A percentile compares a stretch with the other conserved stretches of the same genome.
Conservation (phyloP, 2,113 vertebrate genomes). For the Cricetomys ansorgei region DNA sequence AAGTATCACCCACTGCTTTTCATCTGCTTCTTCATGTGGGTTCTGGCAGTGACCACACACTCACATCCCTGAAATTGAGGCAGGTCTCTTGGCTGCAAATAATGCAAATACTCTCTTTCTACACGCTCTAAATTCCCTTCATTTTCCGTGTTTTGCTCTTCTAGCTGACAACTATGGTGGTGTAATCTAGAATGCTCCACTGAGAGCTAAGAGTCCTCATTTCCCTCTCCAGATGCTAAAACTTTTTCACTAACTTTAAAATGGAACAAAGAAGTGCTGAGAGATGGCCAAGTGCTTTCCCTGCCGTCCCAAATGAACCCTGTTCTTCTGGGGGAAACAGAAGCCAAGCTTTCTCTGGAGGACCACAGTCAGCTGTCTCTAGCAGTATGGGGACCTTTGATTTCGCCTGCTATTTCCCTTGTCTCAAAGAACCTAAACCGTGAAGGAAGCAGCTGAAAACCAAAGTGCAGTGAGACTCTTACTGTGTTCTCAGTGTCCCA, state of each 20-base stretch:
- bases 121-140: neutral
- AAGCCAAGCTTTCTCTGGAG: neutral
- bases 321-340: neutral
- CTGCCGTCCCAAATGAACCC: neutral
- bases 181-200: neutral
- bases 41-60: neutral
- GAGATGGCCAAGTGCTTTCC: neutral
- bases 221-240: neutral
- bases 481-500: neutral
- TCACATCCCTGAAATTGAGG: neutral
- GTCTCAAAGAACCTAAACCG: neutral
- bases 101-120: neutral
- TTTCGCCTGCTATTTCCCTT: neutral
- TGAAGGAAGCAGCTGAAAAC: neutral
- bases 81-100: neutral
- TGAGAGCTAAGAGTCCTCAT: neutral
- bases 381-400: neutral
- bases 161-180: neutral
- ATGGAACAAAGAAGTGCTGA: neutral
- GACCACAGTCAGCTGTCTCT: neutral
- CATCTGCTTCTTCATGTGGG: neutral
- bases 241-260: neutral
- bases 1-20: too few relatives aligned
- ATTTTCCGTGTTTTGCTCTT: neutral
- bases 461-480: neutral